A percentile compares a stretch with the other conserved stretches of the same genome.
Conservation (phyloP, 2,888 invertebrate species). For the Latrodectus hesperus region DNA sequence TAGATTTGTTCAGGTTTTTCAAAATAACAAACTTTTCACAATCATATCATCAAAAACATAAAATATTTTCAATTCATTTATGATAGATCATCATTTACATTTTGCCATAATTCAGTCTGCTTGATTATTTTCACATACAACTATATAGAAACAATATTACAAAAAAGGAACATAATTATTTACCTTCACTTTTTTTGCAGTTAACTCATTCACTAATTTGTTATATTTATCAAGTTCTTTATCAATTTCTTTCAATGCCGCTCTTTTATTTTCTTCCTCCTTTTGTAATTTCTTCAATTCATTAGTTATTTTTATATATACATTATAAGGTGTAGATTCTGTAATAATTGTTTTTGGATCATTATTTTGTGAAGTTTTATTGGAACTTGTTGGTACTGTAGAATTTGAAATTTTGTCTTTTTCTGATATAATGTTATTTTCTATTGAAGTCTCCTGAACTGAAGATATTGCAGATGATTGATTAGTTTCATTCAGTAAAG, state of each 20-base stretch:
- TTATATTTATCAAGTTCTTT: constrained; percentile 29
- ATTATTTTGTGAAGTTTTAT: neutral
- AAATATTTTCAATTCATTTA: too few relatives aligned
- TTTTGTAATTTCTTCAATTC: constrained; percentile 18
- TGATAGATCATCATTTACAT: too few relatives aligned
- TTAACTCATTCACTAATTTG: constrained; percentile 32
- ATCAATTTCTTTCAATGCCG: constrained; percentile 9
- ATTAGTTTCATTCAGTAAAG: neutral
- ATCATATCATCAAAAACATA: too few relatives aligned
- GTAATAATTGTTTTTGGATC: neutral
- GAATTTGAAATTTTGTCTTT: neutral
- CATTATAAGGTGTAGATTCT: neutral
- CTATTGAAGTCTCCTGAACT: neutral
- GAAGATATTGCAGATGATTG: neutral
- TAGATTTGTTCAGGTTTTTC: too few relatives aligned
- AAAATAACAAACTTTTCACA: too few relatives aligned
- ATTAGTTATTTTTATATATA: neutral
- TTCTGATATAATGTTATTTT: neutral
- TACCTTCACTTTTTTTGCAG: constrained; percentile 44
- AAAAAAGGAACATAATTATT: neutral
- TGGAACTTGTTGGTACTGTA: neutral
- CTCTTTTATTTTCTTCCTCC: constrained; percentile 22
- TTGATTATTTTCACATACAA: too few relatives aligned
- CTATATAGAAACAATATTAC: too few relatives aligned
- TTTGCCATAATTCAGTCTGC: too few relatives aligned